Conservation (phyloP, 2,113 vertebrate species). For the Oreochromis aureus region DNA sequence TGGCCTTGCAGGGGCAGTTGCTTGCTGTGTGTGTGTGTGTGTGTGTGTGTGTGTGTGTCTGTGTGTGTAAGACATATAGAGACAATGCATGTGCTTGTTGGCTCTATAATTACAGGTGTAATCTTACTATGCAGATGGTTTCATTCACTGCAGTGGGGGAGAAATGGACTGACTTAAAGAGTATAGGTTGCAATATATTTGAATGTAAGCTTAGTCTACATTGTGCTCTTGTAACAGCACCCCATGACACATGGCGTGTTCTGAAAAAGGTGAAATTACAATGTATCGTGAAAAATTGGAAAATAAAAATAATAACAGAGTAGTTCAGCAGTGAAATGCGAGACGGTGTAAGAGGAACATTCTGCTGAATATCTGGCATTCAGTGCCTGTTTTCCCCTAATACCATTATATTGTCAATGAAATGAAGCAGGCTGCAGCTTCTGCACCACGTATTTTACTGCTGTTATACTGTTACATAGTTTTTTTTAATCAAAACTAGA, state of each 20-base stretch:
- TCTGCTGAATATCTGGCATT: neutral
- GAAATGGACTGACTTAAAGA: conserved; percentile 54
- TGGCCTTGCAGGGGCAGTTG: conserved; percentile 67
- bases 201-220: conserved; percentile 37
- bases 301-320: conserved; percentile 15
- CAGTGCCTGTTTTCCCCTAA: neutral
- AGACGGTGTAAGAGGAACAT: neutral
- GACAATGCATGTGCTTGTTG: conserved; percentile 61
- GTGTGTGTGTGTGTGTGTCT: neutral
- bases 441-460: neutral
- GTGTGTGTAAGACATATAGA: conserved; percentile 46
- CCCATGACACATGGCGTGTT: neutral
- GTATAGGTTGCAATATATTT: conserved; percentile 62
- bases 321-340: neutral
- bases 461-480: neutral
- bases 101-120: conserved; percentile 68
- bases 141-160: conserved; percentile 51
- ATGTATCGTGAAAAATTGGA: conserved; percentile 1
- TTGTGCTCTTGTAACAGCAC: conserved; percentile 1
- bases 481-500: neutral
- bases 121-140: conserved; percentile 68
- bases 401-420: neutral
- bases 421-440: neutral
- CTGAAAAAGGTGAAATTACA: conserved; percentile 42
- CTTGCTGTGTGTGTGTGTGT: neutral